These are phyloP conservation scores for Leptosomus discolor DNA, from an alignment of 2,113 vertebrate species.

Conservation along the genomic window DNA sequence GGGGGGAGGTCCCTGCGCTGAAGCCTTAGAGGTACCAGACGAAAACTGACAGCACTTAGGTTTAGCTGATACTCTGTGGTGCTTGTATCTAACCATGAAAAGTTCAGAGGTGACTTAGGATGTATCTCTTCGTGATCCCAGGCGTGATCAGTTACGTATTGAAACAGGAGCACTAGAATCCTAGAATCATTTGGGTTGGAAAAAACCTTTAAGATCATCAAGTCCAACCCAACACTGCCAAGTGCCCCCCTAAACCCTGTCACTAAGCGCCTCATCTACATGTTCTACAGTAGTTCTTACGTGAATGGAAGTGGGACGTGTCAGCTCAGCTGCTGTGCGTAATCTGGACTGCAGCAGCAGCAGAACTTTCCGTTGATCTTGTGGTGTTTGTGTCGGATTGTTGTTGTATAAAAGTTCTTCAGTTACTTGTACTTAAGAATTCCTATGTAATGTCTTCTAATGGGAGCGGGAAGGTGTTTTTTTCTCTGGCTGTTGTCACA, in stretches of 20 bases:
- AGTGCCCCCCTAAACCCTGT: no score
- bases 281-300: not conserved
- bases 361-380: not conserved
- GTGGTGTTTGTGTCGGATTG: not conserved
- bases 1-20: not conserved
- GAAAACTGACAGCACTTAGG: not conserved
- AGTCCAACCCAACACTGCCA: no score
- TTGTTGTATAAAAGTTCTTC: not conserved
- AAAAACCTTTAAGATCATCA: no score
- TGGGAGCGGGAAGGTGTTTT: not conserved
- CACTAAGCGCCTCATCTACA: no score
- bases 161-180: not conserved
- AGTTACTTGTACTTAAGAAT: not conserved
- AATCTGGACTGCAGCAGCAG: not conserved
- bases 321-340: not conserved
- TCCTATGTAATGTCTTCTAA: rapidly evolving
- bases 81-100: not conserved
- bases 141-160: not conserved
- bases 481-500: not conserved
- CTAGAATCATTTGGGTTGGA: no score
- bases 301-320: not conserved
- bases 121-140: not conserved
- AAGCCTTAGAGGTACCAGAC: not conserved
- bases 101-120: not conserved
- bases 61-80: not conserved